Percentiles rank a stretch among this genome's conserved stretches.
Evolutionary conservation across 2,113 vertebrate genomes (phyloP).

Genomic region (Hydrochoerus hydrochaeris): DNA sequence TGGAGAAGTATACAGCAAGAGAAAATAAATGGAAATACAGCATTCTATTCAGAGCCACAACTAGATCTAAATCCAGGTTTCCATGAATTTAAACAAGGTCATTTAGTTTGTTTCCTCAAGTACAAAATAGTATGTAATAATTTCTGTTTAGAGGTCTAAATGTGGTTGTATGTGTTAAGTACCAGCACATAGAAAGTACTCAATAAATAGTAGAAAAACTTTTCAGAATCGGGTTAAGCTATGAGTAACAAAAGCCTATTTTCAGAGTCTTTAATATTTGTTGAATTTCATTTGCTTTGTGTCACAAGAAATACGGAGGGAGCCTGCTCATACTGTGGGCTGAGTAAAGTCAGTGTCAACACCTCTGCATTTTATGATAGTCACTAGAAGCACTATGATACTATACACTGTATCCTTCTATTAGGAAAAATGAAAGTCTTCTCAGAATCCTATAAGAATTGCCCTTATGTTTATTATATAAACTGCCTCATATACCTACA

Average conservation of each 20-base stretch:
- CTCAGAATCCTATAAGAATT: neutral
- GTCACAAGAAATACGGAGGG: neutral
- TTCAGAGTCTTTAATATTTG: neutral
- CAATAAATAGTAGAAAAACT: neutral
- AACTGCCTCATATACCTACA: neutral
- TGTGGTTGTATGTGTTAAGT: neutral
- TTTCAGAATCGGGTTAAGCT: neutral
- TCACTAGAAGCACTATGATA: too few species aligned
- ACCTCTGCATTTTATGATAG: neutral
- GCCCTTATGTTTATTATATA: neutral
- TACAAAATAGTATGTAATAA: neutral
- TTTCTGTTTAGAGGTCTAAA: neutral
- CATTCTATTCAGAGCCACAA: neutral
- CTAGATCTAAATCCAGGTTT: neutral
- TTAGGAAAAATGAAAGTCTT: neutral
- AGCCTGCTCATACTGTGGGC: neutral
- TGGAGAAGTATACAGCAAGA: neutral
- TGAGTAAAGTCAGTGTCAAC: neutral
- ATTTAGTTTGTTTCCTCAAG: neutral
- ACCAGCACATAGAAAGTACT: neutral
- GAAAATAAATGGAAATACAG: neutral
- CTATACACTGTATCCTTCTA: neutral
- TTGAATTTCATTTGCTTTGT: neutral
- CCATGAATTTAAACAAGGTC: neutral
- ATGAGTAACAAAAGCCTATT: neutral